Percentiles rank a stretch among this genome's conserved stretches.
Evolutionary conservation across 2,113 vertebrate species (phyloP).

Genomic region (Elgaria multicarinata): DNA sequence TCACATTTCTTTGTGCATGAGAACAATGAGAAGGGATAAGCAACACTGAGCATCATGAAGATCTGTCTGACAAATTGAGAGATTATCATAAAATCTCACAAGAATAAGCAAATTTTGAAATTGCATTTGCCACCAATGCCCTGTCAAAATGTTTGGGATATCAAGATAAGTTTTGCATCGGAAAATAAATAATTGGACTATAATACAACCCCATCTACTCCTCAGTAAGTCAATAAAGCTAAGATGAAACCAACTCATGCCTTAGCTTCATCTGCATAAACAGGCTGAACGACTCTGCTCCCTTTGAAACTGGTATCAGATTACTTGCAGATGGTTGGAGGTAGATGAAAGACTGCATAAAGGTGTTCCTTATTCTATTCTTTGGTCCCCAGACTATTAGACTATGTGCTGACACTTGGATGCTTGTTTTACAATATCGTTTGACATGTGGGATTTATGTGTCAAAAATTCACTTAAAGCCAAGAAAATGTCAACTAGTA

Average conservation of each 20-base stretch:
- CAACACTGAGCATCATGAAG: slow-evolving; percentile 15
- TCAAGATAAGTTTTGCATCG: slow-evolving; percentile 62
- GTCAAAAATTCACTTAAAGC: slow-evolving; percentile 79
- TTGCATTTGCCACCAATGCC: slow-evolving; percentile 55
- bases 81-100: slow-evolving; percentile 58
- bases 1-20: neutral
- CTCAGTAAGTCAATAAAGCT: slow-evolving; percentile 74
- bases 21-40: slow-evolving; percentile 46
- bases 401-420: slow-evolving; percentile 82
- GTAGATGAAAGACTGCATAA: slow-evolving; percentile 78
- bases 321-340: slow-evolving; percentile 84
- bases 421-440: slow-evolving; percentile 88
- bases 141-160: slow-evolving; percentile 57
- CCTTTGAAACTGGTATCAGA: slow-evolving; percentile 78
- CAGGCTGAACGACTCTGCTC: slow-evolving; percentile 73
- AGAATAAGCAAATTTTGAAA: slow-evolving; percentile 48
- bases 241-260: slow-evolving; percentile 70
- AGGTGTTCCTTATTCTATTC: slow-evolving; percentile 78
- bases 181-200: slow-evolving; percentile 64
- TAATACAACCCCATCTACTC: slow-evolving; percentile 71
- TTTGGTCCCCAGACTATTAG: slow-evolving; percentile 76
- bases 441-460: slow-evolving; percentile 85
- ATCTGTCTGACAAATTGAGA: slow-evolving; percentile 56
- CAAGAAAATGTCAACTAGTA: slow-evolving; percentile 84
- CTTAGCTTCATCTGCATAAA: slow-evolving; percentile 59